Conservation (phyloP, 2,113 vertebrate genomes). For the Neodon shergylaensis region DNA sequence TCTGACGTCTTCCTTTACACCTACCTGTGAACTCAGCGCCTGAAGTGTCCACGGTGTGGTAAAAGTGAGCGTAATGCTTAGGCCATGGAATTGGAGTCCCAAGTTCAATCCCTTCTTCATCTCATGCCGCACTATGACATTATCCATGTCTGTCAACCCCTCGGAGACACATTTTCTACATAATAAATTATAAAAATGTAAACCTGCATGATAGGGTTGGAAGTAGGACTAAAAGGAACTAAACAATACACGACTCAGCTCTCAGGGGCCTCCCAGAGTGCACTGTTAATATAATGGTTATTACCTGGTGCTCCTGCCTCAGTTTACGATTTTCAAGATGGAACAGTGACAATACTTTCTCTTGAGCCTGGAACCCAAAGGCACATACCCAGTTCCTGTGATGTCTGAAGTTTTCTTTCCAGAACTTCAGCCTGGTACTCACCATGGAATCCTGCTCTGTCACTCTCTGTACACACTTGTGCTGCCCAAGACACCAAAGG, state of each 20-base stretch:
- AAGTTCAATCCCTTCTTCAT: not conserved
- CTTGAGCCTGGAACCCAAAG: not conserved
- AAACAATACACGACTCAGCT: not conserved
- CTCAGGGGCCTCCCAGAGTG: not conserved
- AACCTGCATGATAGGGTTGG: not conserved
- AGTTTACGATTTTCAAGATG: not conserved
- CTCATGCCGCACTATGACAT: not conserved
- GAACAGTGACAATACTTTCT: not conserved
- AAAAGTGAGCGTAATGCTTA: not conserved
- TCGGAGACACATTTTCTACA: not conserved
- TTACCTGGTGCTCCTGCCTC: not conserved
- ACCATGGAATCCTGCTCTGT: not conserved
- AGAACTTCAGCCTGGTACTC: not conserved
- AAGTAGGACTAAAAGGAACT: not conserved
- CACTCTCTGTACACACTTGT: not conserved
- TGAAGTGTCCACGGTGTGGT: not conserved
- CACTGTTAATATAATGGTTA: not conserved
- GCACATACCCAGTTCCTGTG: not conserved
- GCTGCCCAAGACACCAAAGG: not conserved
- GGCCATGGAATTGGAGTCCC: not conserved
- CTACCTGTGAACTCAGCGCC: not conserved
- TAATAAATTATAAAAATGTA: not conserved
- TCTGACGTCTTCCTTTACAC: not conserved
- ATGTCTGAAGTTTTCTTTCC: not conserved
- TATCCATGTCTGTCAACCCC: not conserved